Evolutionary conservation across 2,888 invertebrate species (phyloP).

Genomic region (Acleris emargana): DNA sequence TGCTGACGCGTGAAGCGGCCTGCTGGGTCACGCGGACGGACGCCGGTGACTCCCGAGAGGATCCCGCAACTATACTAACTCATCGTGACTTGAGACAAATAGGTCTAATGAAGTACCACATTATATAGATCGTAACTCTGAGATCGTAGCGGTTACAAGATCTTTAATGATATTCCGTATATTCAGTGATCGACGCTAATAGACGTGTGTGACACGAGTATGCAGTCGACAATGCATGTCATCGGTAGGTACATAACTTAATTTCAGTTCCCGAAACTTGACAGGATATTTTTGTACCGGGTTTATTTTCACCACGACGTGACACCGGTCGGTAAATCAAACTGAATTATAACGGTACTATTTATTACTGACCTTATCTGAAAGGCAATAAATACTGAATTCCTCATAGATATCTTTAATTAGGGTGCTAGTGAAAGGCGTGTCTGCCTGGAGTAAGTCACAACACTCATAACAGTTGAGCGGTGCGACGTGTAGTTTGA

Average conservation of each 20-base stretch:
- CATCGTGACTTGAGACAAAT: too few species aligned
- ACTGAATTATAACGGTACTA: slow-evolving; percentile 15
- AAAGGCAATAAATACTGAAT: slow-evolving; percentile 17
- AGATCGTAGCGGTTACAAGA: too few species aligned
- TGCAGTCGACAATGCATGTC: too few species aligned
- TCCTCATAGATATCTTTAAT: slow-evolving; percentile 23
- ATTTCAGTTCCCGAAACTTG: neutral
- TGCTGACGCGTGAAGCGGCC: neutral
- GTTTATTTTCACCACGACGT: neutral
- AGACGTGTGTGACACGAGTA: too few species aligned
- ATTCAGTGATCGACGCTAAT: too few species aligned
- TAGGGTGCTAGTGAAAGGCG: slow-evolving; percentile 31
- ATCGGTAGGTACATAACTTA: too few species aligned
- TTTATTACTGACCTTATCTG: slow-evolving; percentile 21
- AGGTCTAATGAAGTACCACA: too few species aligned
- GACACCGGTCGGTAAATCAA: slow-evolving; percentile 18
- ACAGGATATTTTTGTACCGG: neutral
- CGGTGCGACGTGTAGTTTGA: neutral
- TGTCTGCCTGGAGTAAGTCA: slow-evolving; percentile 6
- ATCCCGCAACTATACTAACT: too few species aligned
- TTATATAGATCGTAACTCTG: too few species aligned
- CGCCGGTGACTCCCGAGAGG: too few species aligned
- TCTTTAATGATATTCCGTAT: too few species aligned
- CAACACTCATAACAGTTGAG: neutral
- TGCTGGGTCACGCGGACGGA: too few species aligned